A percentile compares a stretch with the other conserved stretches of the same genome.
phyloP scores from a whole-genome alignment of 92 coral and sea anemone genomes.

The Zoanthus sansibaricus region DNA sequence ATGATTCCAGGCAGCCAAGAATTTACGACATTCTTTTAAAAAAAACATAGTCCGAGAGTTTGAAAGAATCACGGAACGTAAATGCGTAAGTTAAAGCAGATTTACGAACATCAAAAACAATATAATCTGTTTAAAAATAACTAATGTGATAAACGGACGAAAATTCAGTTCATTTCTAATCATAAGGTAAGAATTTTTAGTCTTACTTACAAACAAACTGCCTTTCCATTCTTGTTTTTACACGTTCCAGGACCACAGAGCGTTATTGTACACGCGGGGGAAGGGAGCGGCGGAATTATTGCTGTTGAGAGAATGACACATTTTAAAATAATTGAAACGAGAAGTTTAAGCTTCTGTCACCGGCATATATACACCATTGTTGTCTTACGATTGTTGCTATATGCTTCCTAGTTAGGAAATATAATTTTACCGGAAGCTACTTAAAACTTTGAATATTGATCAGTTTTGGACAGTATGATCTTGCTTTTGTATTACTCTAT shows the following conservation, averaged over 20 bases:
- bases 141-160: not conserved
- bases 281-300: conserved; percentile 54
- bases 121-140: not conserved
- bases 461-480: no score
- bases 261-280: conserved; percentile 87
- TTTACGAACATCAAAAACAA: not conserved
- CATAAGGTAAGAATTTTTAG: not conserved
- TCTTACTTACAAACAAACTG: conserved; percentile 84
- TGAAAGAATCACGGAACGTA: not conserved
- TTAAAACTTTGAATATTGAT: not conserved
- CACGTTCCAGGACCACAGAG: conserved; percentile 90
- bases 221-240: conserved; percentile 61
- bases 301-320: conserved; percentile 48
- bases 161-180: not conserved
- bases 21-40: not conserved
- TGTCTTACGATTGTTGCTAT: not conserved
- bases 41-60: not conserved
- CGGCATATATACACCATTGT: not conserved
- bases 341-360: not conserved
- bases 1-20: not conserved
- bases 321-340: not conserved
- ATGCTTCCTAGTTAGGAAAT: not conserved
- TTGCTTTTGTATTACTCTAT: no score
- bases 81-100: not conserved
- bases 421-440: not conserved